A percentile compares a stretch with the other conserved stretches of the same genome.
phyloP scores from a whole-genome alignment of 2,888 invertebrate genomes.

The Tachina lurida region DNA sequence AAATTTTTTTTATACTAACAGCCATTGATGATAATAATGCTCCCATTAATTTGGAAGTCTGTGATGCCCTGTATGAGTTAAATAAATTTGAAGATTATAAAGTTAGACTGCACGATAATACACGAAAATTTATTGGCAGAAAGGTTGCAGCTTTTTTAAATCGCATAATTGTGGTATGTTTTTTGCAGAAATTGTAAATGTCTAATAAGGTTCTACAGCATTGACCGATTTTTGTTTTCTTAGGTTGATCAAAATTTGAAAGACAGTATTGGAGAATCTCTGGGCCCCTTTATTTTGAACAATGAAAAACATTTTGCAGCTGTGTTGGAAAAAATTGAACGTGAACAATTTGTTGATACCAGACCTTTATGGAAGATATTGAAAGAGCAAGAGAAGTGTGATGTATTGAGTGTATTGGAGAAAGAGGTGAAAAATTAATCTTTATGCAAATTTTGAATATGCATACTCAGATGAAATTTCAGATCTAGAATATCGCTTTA shows the following conservation, averaged over 20 bases:
- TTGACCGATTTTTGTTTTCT: background rate
- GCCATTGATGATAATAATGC: slow-evolving; percentile 74
- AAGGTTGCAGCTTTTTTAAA: slow-evolving; percentile 76
- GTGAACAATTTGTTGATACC: slow-evolving; percentile 73
- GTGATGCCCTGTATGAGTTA: slow-evolving; percentile 79
- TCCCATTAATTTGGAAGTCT: slow-evolving; percentile 79
- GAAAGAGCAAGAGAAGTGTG: slow-evolving; percentile 77
- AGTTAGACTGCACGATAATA: slow-evolving; percentile 76
- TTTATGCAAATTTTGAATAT: background rate
- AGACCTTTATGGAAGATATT: slow-evolving; percentile 80
- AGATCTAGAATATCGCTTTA: too few species aligned
- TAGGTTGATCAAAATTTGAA: slow-evolving; percentile 79
- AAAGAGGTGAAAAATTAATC: slow-evolving; percentile 69
- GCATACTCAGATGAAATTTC: background rate
- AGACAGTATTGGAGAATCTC: slow-evolving; percentile 77
- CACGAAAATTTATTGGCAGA: slow-evolving; percentile 76
- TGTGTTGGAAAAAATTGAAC: slow-evolving; percentile 74
- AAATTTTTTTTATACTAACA: slow-evolving; percentile 38
- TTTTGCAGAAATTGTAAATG: background rate
- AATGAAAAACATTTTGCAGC: slow-evolving; percentile 75
- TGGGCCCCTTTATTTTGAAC: slow-evolving; percentile 77
- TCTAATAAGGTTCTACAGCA: background rate
- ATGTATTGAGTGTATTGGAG: slow-evolving; percentile 78
- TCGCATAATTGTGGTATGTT: slow-evolving; percentile 76
- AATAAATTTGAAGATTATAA: slow-evolving; percentile 79